These are phyloP conservation scores for Periplaneta americana DNA, from an alignment of 1,140 invertebrate genomes.

Conservation along the genomic window DNA sequence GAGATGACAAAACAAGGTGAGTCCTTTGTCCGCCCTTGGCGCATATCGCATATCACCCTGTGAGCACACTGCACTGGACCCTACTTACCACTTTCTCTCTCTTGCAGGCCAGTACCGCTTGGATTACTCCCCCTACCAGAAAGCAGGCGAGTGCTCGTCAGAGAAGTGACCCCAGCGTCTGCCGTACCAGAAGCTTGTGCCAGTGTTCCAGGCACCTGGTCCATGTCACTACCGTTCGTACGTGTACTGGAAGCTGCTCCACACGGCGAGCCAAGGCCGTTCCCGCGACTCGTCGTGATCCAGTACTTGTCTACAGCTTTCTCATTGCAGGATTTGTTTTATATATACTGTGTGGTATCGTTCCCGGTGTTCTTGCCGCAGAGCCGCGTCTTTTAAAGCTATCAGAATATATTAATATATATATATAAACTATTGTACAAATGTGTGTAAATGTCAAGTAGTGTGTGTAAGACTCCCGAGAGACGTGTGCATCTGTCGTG, in stretches of 20 bases:
- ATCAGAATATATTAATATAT: constrained; percentile 13
- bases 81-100: background rate
- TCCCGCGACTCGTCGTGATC: constrained; percentile 7
- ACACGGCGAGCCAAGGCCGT: background rate
- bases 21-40: constrained; percentile 25
- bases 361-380: constrained; percentile 8
- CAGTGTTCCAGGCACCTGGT: background rate
- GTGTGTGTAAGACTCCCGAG: background rate
- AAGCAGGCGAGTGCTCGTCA: constrained; percentile 38
- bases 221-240: constrained; percentile 7
- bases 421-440: constrained; percentile 7
- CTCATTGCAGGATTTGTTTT: constrained; percentile 3
- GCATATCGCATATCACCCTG: constrained; percentile 26
- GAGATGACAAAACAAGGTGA: constrained; percentile 68
- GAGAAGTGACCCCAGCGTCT: constrained; percentile 38
- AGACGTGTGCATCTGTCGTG: background rate
- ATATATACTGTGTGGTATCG: constrained; percentile 2
- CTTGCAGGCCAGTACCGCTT: constrained; percentile 41
- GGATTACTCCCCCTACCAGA: constrained; percentile 42
- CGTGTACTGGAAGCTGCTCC: constrained; percentile 14
- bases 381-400: constrained; percentile 5
- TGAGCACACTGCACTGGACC: background rate
- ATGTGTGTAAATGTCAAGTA: constrained; percentile 9
- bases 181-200: constrained; percentile 6
- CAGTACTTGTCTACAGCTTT: constrained; percentile 3